Conservation (phyloP, 1,140 invertebrate genomes). For the Halictus rubicundus region DNA sequence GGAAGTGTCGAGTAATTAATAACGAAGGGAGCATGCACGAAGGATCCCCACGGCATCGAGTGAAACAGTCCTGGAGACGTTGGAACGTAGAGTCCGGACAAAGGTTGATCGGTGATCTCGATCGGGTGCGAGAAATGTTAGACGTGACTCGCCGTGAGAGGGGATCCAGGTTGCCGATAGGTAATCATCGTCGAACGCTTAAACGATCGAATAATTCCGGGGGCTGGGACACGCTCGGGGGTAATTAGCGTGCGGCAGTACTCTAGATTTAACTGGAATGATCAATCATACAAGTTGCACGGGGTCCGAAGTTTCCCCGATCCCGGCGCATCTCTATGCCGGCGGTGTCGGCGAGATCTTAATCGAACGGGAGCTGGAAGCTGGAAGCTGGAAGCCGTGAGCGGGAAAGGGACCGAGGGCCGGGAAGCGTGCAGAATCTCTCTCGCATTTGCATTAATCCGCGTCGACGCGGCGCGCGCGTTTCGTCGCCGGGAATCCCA, state of each 20-base stretch:
- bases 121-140: no score
- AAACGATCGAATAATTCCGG: conserved; percentile 50
- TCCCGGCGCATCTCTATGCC: conserved; percentile 5
- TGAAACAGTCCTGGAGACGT: no score
- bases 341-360: conserved; percentile 23
- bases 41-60: no score
- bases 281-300: conserved; percentile 51
- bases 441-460: conserved; percentile 3
- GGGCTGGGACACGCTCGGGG: neutral
- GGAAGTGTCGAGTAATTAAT: no score
- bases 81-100: neutral
- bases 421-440: no score
- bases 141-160: neutral
- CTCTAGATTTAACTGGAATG: conserved; percentile 46
- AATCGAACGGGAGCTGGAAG: conserved; percentile 9
- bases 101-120: neutral
- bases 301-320: conserved; percentile 5
- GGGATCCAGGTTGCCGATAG: conserved; percentile 27
- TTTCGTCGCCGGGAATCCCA: neutral
- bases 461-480: neutral
- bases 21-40: no score
- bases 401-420: neutral
- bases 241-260: conserved; percentile 51
- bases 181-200: conserved; percentile 52
- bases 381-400: neutral